phyloP scores from a whole-genome alignment of 1,140 invertebrate genomes.

The Orius laevigatus region DNA sequence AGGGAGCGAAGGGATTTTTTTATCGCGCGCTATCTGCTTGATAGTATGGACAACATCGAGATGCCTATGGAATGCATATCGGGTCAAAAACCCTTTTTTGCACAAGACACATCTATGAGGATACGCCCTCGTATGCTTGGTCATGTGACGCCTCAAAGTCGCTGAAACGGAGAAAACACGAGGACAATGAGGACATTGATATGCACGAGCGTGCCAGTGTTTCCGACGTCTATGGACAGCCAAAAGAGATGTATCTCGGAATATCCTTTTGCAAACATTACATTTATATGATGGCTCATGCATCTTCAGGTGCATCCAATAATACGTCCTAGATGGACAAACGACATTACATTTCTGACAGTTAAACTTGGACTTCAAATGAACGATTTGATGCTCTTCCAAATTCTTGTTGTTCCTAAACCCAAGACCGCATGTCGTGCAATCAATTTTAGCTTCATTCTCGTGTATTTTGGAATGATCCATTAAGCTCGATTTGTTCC shows the following conservation, averaged over 20 bases:
- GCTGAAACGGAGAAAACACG: constrained; percentile 12
- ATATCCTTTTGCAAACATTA: constrained; percentile 10
- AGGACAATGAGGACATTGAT: constrained; percentile 16
- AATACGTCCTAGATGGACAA: constrained; percentile 3
- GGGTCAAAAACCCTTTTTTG: constrained; percentile 10
- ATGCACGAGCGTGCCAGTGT: constrained; percentile 12
- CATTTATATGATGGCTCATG: constrained; percentile 14
- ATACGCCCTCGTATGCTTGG: constrained; percentile 10
- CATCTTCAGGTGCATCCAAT: constrained; percentile 14
- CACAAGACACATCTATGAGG: constrained; percentile 12
- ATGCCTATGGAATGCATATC: constrained; percentile 12
- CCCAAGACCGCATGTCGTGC: constrained; percentile 9
- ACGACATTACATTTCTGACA: constrained; percentile 7
- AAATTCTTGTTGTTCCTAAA: constrained; percentile 9
- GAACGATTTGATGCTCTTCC: constrained; percentile 11
- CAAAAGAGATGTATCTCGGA: constrained; percentile 14
- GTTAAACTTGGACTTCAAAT: constrained; percentile 10
- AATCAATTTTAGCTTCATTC: constrained; percentile 9
- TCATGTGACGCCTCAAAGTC: constrained; percentile 10
- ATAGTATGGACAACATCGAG: constrained; percentile 6
- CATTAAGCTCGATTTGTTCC: constrained; percentile 12
- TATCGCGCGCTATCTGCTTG: neutral
- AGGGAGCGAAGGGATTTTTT: constrained; percentile 9
- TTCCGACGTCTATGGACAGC: constrained; percentile 14
- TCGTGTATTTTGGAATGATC: constrained; percentile 4